Evolutionary conservation across 2,113 vertebrate genomes (phyloP), one percentile per base, ranked within the genome.

Genomic region (Rattus norvegicus): DNA sequence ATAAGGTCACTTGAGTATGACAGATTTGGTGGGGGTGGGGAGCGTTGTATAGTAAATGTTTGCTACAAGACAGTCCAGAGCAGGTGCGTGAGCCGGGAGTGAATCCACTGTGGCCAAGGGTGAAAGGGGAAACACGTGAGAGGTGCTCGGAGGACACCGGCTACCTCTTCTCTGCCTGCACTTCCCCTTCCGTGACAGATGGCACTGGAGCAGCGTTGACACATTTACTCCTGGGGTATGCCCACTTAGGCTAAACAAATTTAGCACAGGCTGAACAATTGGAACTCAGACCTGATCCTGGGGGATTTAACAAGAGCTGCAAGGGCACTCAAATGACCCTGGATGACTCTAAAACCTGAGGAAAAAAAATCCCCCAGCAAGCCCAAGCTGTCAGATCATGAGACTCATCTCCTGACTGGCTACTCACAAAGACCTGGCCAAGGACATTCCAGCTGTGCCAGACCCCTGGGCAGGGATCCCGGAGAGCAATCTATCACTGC

Each of bases 361-460:
- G 33, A 5, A 36, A 10, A 10, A 88, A 95, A 92, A 88, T 85
- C 75, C 93, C 95, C 52, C 61, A 52, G 88, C 95, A 92, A 96
- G 85, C 72, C 92, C 63, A 73, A 80, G 96, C 75, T 92, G 96
- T 95, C 81, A 79, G 93, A 93, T 96, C 95, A 97, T 96, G 92
- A 88, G 97, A 95, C n/a, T 70, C 93, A 95, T 79, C 93, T 93
- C 88, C 93, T 97, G 96, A 97, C 84, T 30, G 6, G 43, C 90
- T 92, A 69, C 61, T 95, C 87, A 92, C 93, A 95, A 93, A 94
- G 94, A 96, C 92, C 93, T 92, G 91, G 93, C 90, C 97, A 96
- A 97, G 96, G 95, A 97, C 96, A 97, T 96, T 97, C 96, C 88
- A 92, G 93, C 91, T 96, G 76, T 79, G 95, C 96, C 96, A 97